A percentile compares a stretch with the other conserved stretches of the same genome.
Evolutionary conservation across 2,888 invertebrate genomes (phyloP).

Genomic region (Sphecodes monilicornis): DNA sequence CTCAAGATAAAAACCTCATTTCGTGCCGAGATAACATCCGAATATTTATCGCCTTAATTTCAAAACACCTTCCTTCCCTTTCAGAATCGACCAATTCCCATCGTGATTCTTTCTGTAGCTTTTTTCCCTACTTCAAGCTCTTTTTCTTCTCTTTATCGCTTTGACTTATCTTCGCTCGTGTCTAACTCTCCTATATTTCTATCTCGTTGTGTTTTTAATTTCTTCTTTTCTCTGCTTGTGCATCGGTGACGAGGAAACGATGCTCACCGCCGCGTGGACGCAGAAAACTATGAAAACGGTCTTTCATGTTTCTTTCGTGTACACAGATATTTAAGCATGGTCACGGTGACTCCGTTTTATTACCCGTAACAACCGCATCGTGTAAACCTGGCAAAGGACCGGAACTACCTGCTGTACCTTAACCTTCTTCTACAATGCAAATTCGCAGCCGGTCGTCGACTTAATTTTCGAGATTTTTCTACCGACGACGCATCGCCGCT

Average conservation of each 20-base stretch:
- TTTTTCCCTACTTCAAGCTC: neutral
- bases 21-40: conserved; percentile 2
- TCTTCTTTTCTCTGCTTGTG: neutral
- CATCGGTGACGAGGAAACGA: neutral
- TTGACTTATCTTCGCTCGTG: neutral
- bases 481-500: neutral
- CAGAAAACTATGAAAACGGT: conserved; percentile 48
- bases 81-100: neutral
- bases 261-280: neutral
- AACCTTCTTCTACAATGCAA: conserved; percentile 55
- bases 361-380: conserved; percentile 70
- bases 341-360: conserved; percentile 75
- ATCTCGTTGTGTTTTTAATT: neutral
- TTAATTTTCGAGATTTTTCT: conserved; percentile 7
- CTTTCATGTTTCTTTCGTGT: conserved; percentile 66
- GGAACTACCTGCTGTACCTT: conserved; percentile 61
- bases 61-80: neutral
- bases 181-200: neutral
- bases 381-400: conserved; percentile 60
- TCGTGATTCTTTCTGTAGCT: neutral
- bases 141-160: neutral
- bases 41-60: neutral
- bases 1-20: conserved; percentile 15
- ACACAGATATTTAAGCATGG: conserved; percentile 71
- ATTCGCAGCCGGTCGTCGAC: conserved; percentile 38